These are phyloP conservation scores for Galeopsomyia nigrocyanea DNA, from an alignment of 2,888 invertebrate species.

Conservation along the genomic window DNA sequence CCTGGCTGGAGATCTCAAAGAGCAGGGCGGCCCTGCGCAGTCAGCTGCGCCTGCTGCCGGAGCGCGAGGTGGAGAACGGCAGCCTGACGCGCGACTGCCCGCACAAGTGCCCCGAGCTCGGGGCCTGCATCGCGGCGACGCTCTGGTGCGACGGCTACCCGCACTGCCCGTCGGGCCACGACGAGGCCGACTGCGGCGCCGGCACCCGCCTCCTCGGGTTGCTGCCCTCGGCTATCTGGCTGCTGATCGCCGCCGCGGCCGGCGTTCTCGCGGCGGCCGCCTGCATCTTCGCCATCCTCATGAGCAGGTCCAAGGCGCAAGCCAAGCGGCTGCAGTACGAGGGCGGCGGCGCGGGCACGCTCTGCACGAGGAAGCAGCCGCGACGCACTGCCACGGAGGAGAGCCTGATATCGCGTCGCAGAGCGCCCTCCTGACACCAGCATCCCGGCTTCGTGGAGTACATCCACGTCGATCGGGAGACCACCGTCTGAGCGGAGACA, in stretches of 20 bases:
- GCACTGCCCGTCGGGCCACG: conserved; percentile 72
- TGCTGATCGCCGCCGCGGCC: conserved; percentile 64
- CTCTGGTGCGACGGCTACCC: conserved; percentile 70
- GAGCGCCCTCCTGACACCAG: conserved; percentile 87
- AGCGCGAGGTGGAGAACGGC: conserved; percentile 60
- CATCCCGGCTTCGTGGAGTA: conserved; percentile 89
- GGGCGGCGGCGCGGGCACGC: conserved; percentile 69
- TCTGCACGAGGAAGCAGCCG: conserved; percentile 65
- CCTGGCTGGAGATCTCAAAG: conserved; percentile 82
- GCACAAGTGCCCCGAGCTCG: conserved; percentile 68
- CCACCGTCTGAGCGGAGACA: conserved; percentile 76
- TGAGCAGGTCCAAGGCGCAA: conserved; percentile 73
- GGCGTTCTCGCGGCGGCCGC: conserved; percentile 70
- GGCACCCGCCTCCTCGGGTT: conserved; percentile 71
- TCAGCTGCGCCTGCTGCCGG: conserved; percentile 71
- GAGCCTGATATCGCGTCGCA: conserved; percentile 69
- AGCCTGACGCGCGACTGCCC: conserved; percentile 62
- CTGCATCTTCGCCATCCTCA: conserved; percentile 66
- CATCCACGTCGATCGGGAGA: conserved; percentile 93
- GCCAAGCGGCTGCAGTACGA: conserved; percentile 71
- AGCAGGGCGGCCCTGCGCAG: conserved; percentile 75
- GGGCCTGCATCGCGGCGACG: conserved; percentile 66
- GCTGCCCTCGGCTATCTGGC: conserved; percentile 69
- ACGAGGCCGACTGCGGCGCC: conserved; percentile 75
- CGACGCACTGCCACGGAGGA: conserved; percentile 79